Evolutionary conservation across 2,888 invertebrate species (phyloP).

Genomic region (Pandemis corylana): DNA sequence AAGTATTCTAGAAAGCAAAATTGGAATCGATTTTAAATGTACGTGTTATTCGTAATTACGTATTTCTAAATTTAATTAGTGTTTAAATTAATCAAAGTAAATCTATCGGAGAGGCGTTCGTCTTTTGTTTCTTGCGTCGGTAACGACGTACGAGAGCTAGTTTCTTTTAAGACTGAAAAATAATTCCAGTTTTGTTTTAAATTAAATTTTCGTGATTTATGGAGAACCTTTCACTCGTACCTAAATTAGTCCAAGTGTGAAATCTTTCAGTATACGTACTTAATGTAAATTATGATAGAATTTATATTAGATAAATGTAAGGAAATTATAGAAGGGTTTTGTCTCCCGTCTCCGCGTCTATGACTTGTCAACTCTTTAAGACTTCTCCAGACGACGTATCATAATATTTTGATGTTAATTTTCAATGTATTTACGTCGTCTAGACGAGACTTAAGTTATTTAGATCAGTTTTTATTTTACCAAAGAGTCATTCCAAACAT

Average conservation of each 20-base stretch:
- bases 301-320: slow-evolving; percentile 84
- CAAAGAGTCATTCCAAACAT: slow-evolving; percentile 29
- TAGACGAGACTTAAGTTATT: slow-evolving; percentile 60
- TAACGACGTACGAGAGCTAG: slow-evolving; percentile 63
- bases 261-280: slow-evolving; percentile 85
- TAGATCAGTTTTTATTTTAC: slow-evolving; percentile 32
- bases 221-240: slow-evolving; percentile 70
- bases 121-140: slow-evolving; percentile 58
- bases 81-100: slow-evolving; percentile 71
- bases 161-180: slow-evolving; percentile 83
- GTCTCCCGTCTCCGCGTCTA: slow-evolving; percentile 68
- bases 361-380: slow-evolving; percentile 55
- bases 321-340: slow-evolving; percentile 81
- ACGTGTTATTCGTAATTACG: slow-evolving; percentile 75
- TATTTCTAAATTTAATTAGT: slow-evolving; percentile 77
- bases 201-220: slow-evolving; percentile 62
- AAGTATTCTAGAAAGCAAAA: slow-evolving; percentile 79
- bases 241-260: slow-evolving; percentile 81
- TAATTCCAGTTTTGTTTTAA: slow-evolving; percentile 78
- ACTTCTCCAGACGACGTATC: slow-evolving; percentile 65
- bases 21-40: slow-evolving; percentile 74
- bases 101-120: slow-evolving; percentile 55
- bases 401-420: slow-evolving; percentile 43
- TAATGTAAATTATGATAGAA: slow-evolving; percentile 84
- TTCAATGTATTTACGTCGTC: slow-evolving; percentile 50